A percentile compares a stretch with the other conserved stretches of the same genome.
Conservation (phyloP, 1,140 invertebrate species). For the Octopus sinensis region DNA sequence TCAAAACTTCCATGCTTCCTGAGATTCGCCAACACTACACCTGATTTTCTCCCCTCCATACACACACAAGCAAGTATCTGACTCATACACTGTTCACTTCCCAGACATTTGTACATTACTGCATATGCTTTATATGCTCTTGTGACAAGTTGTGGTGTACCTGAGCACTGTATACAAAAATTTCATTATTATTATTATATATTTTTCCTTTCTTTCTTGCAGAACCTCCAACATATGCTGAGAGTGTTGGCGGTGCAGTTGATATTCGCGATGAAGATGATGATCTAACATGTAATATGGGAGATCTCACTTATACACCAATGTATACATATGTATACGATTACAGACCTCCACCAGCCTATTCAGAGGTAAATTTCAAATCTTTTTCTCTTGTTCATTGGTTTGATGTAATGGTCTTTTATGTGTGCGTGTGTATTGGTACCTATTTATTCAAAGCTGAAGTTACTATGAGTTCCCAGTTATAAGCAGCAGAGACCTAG, state of each 20-base stretch:
- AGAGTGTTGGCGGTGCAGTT: conserved; percentile 59
- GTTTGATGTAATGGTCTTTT: conserved; percentile 19
- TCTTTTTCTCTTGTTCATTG: conserved; percentile 15
- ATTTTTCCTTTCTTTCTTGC: conserved; percentile 17
- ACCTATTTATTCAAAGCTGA: conserved; percentile 10
- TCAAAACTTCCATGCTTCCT: no score
- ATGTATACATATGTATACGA: conserved; percentile 61
- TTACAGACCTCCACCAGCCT: conserved; percentile 58
- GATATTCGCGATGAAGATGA: conserved; percentile 56
- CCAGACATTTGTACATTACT: no score
- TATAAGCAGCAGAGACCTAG: conserved; percentile 1
- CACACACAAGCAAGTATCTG: no score
- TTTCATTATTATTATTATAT: not conserved
- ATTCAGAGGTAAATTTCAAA: conserved; percentile 43
- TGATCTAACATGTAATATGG: conserved; percentile 47
- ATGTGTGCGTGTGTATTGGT: conserved; percentile 23
- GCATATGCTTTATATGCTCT: no score
- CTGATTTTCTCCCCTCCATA: no score
- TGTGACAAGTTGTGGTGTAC: no score
- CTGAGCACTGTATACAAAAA: no score
- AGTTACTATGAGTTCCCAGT: conserved; percentile 22
- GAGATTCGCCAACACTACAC: no score
- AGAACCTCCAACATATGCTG: conserved; percentile 61
- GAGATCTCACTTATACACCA: conserved; percentile 56
- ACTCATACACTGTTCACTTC: no score